Evolutionary conservation across 2,797 vertebrate species (phyloP).

Genomic region (Crax fasciolata): DNA sequence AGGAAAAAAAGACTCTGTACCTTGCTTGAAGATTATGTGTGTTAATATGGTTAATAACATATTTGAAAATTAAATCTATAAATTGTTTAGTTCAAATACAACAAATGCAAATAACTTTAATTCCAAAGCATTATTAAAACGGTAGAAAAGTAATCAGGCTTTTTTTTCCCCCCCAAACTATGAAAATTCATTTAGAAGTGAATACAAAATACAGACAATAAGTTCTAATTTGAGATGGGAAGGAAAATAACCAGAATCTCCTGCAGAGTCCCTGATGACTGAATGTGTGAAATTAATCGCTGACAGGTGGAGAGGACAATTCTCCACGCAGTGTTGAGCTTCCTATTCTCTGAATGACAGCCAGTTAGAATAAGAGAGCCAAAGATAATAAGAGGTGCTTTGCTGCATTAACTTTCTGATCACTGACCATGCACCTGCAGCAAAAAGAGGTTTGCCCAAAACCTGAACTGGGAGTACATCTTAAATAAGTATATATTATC

Average conservation of each 20-base stretch:
- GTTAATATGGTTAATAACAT: background rate
- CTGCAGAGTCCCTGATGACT: conserved; percentile 71
- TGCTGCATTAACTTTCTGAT: conserved; percentile 77
- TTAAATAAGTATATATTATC: conserved; percentile 9
- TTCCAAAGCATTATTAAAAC: background rate
- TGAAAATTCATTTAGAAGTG: conserved; percentile 14
- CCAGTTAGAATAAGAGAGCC: conserved; percentile 79
- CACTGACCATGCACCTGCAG: conserved; percentile 43
- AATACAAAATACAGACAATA: conserved; percentile 12
- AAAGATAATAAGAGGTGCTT: conserved; percentile 80
- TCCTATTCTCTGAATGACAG: conserved; percentile 79
- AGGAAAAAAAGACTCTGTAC: background rate
- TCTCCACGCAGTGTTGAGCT: conserved; percentile 70
- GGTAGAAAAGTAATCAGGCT: background rate
- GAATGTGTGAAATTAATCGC: conserved; percentile 80
- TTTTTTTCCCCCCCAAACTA: background rate
- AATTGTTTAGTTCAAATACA: background rate
- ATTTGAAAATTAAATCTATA: background rate
- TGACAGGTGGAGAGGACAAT: conserved; percentile 79
- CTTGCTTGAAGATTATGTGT: background rate
- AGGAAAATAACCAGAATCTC: conserved; percentile 69
- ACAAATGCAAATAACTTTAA: conserved; percentile 28
- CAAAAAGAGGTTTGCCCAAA: conserved; percentile 58
- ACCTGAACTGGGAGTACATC: background rate
- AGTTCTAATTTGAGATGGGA: conserved; percentile 51